Percentiles rank a stretch among this genome's conserved stretches.
Evolutionary conservation across 1,140 invertebrate genomes (phyloP).

Genomic region (Pseudobourletiella spinata): DNA sequence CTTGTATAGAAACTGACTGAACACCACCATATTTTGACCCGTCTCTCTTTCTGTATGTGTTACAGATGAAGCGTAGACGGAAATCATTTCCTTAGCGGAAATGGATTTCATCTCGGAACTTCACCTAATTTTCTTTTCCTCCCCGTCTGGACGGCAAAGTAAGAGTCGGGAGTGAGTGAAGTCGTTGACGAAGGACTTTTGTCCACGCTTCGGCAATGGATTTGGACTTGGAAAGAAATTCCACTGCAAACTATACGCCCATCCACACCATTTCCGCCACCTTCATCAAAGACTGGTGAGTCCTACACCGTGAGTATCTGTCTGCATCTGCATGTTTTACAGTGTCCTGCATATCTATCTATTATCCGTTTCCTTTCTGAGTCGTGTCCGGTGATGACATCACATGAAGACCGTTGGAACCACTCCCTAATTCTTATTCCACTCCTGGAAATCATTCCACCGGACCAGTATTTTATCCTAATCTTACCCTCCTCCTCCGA

Average conservation of each 20-base stretch:
- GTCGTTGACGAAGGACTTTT: neutral
- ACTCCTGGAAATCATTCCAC: too few relatives aligned
- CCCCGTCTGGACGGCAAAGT: neutral
- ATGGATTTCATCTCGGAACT: slow-evolving; percentile 20
- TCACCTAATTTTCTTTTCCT: slow-evolving; percentile 7
- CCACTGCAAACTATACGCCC: slow-evolving; percentile 40
- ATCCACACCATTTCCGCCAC: slow-evolving; percentile 56
- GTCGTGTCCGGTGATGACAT: too few relatives aligned
- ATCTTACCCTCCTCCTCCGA: too few relatives aligned
- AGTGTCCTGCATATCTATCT: too few relatives aligned
- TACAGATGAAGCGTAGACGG: slow-evolving; percentile 28
- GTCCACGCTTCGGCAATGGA: neutral
- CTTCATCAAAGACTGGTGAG: slow-evolving; percentile 60
- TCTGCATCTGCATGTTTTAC: too few relatives aligned
- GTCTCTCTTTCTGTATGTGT: slow-evolving; percentile 7
- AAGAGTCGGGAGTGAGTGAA: neutral
- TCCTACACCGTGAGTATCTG: too few relatives aligned
- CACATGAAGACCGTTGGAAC: too few relatives aligned
- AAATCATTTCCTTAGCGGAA: slow-evolving; percentile 32
- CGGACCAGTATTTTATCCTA: too few relatives aligned
- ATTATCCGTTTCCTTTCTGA: too few relatives aligned
- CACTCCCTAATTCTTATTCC: too few relatives aligned
- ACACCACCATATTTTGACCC: too few relatives aligned
- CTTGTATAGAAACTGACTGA: too few relatives aligned
- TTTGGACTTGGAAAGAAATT: slow-evolving; percentile 19